Conservation (phyloP, 2,797 vertebrate species). For the Adrianichthys oophorus region DNA sequence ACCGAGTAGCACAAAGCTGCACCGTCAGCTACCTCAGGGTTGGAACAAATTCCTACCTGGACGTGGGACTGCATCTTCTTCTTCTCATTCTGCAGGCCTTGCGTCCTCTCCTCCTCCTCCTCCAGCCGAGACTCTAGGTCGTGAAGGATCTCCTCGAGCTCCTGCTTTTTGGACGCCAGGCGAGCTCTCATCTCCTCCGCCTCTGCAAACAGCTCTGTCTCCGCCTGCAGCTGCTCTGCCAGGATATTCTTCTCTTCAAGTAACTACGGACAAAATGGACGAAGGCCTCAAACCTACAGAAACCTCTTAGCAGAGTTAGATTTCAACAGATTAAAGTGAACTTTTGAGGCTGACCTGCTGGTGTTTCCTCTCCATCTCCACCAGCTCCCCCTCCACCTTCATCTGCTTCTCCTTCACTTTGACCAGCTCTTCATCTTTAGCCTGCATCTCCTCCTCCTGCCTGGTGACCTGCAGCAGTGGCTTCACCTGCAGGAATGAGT, state of each 20-base stretch:
- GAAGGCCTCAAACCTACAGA: neutral
- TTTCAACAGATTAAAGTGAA: accelerated
- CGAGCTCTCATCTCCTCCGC: conserved; percentile 98
- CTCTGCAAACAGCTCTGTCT: conserved; percentile 98
- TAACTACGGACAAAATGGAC: conserved; percentile 70
- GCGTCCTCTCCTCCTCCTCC: conserved; percentile 95
- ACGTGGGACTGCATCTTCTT: conserved; percentile 98
- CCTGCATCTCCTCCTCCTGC: conserved; percentile 96
- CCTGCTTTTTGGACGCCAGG: conserved; percentile 94
- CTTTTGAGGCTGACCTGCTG: conserved; percentile 83
- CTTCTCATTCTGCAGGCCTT: conserved; percentile 91
- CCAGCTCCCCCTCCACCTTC: conserved; percentile 92
- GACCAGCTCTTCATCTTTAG: conserved; percentile 95
- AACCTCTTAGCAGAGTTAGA: neutral
- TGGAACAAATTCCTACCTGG: conserved; percentile 77
- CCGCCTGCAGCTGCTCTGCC: conserved; percentile 96
- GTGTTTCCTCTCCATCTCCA: conserved; percentile 96
- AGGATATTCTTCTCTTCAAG: conserved; percentile 97
- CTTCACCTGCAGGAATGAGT: conserved; percentile 85
- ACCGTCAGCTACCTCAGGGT: too few relatives aligned
- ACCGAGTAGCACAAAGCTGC: neutral
- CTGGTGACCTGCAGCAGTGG: conserved; percentile 97
- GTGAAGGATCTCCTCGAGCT: conserved; percentile 96
- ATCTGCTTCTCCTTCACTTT: conserved; percentile 97
- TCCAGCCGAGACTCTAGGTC: conserved; percentile 96